Conservation (phyloP, 2,797 vertebrate species). For the Anniella stebbinsi region DNA sequence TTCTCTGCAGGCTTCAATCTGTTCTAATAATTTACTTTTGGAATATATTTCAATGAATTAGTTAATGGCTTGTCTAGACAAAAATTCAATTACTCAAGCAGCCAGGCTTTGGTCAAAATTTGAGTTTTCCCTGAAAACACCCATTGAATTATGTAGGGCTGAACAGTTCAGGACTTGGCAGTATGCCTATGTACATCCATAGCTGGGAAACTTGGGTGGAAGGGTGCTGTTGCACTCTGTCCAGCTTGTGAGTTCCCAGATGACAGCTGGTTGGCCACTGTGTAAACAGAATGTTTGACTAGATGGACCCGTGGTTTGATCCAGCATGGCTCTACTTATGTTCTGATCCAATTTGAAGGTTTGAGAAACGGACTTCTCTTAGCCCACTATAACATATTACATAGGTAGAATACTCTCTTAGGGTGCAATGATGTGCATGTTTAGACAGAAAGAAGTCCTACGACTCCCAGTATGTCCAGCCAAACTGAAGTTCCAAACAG, state of each 20-base stretch:
- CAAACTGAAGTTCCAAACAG: background rate
- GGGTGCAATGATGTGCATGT: too few relatives aligned
- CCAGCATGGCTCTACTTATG: too few relatives aligned
- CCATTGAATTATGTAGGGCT: rapidly evolving
- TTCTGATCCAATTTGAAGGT: background rate
- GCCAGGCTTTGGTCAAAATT: background rate
- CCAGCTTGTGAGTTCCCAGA: too few relatives aligned
- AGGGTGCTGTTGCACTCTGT: constrained; percentile 1
- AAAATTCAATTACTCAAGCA: constrained; percentile 19
- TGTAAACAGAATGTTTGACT: too few relatives aligned
- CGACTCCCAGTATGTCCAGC: background rate
- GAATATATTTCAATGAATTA: constrained; percentile 26
- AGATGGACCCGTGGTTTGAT: too few relatives aligned
- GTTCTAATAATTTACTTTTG: constrained; percentile 23
- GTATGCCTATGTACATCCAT: too few relatives aligned
- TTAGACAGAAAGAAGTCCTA: too few relatives aligned
- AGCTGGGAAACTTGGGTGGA: too few relatives aligned
- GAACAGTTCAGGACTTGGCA: background rate
- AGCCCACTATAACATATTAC: background rate
- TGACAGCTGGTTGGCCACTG: too few relatives aligned
- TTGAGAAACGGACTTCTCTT: background rate
- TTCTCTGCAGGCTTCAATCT: constrained; percentile 12
- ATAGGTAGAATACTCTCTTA: background rate
- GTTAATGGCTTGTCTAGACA: background rate
- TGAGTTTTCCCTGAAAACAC: background rate